phyloP scores from a whole-genome alignment of 2,888 invertebrate genomes.

The Poecilobothrus nobilitatus region DNA sequence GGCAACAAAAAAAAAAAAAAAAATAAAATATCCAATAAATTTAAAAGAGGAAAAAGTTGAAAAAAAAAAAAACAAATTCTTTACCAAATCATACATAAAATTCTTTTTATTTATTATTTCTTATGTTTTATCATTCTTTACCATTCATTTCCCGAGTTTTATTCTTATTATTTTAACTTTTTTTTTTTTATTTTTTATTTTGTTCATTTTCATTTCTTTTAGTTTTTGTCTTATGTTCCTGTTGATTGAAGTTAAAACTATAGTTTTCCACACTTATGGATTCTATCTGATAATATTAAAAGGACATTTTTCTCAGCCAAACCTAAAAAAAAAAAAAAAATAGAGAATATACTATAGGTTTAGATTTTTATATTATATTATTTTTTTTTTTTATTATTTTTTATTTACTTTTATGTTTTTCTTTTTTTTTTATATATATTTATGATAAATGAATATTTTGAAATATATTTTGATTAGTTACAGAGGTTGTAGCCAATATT shows the following conservation, averaged over 20 bases:
- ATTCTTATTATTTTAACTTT: neutral
- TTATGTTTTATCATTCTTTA: constrained; percentile 4
- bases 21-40: no score
- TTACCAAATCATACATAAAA: neutral
- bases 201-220: neutral
- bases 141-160: neutral
- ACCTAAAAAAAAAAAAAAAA: neutral
- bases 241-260: constrained; percentile 1
- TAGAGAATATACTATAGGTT: neutral
- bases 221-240: neutral
- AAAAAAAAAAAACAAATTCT: neutral
- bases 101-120: constrained; percentile 3
- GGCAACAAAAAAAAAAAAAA: no score
- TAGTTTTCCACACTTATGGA: constrained; percentile 2
- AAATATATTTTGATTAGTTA: no score
- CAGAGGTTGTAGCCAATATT: no score
- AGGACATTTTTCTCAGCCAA: neutral
- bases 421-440: no score
- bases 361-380: neutral
- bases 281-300: neutral
- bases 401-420: neutral
- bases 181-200: neutral
- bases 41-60: no score
- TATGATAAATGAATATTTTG: no score
- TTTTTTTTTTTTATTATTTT: neutral